Evolutionary conservation across 2,113 vertebrate species (phyloP).

Genomic region (Tricholaema leucomelas): DNA sequence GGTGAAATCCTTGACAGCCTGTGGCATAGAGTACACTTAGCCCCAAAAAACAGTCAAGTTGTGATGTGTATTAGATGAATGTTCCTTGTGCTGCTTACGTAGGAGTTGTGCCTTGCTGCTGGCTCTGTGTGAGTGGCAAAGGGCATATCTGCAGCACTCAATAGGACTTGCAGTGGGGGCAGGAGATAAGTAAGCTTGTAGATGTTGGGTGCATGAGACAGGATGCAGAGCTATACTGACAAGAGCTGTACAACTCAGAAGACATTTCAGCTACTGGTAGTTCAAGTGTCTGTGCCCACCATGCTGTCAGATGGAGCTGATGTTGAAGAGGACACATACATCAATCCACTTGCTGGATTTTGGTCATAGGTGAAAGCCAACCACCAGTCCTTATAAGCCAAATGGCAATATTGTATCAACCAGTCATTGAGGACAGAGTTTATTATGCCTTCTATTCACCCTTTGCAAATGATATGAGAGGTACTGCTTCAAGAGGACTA

Average conservation of each 20-base stretch:
- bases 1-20: background rate
- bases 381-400: background rate
- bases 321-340: background rate
- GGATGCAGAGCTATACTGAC: background rate
- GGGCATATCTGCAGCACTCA: rapidly evolving
- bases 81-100: background rate
- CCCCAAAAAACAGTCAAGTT: background rate
- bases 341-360: background rate
- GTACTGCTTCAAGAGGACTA: background rate
- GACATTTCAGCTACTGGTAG: background rate
- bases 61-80: background rate
- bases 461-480: background rate
- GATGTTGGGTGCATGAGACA: background rate
- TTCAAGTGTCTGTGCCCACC: background rate
- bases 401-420: background rate
- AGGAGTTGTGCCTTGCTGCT: rapidly evolving
- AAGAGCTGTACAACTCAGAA: background rate
- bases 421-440: background rate
- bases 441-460: background rate
- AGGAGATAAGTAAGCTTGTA: background rate
- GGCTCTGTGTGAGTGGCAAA: rapidly evolving
- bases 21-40: background rate
- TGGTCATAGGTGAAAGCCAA: background rate
- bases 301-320: background rate
- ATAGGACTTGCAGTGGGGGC: background rate